Evolutionary conservation across 2,797 vertebrate species (phyloP).

Genomic region (Pantherophis vulpinus): DNA sequence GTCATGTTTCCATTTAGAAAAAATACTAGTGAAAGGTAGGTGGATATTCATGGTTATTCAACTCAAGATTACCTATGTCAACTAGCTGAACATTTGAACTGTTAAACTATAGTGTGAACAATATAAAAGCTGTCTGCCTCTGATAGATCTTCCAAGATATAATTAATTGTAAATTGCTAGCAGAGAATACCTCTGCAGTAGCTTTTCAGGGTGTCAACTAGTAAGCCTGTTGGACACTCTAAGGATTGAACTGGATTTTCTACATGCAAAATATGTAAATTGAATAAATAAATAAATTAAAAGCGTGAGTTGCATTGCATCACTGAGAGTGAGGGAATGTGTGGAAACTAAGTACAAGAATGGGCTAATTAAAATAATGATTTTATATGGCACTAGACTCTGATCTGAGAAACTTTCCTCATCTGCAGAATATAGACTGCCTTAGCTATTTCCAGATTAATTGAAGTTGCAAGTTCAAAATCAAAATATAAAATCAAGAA

Average conservation of each 20-base stretch:
- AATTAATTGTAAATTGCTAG: not conserved
- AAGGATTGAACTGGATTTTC: not conserved
- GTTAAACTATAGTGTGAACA: not conserved
- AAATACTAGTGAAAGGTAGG: not conserved
- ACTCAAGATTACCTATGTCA: not conserved
- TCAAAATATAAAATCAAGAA: not conserved
- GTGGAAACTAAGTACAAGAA: not conserved
- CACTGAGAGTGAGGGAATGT: not conserved
- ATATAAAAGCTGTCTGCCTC: not conserved
- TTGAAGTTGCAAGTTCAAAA: not conserved
- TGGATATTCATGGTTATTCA: not conserved
- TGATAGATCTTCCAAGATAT: not conserved
- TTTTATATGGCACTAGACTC: not conserved
- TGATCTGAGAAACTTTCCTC: not conserved
- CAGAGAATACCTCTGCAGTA: not conserved
- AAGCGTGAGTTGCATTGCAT: not conserved
- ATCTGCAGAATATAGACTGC: not conserved
- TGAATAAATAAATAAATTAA: not conserved
- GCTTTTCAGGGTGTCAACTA: not conserved
- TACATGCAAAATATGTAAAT: not conserved
- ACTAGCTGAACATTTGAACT: not conserved
- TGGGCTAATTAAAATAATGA: not conserved
- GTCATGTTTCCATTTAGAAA: not conserved
- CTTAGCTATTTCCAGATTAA: not conserved
- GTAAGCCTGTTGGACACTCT: not conserved